These are phyloP conservation scores for Clitarchus hookeri DNA, from an alignment of 2,888 invertebrate genomes.

Conservation along the genomic window DNA sequence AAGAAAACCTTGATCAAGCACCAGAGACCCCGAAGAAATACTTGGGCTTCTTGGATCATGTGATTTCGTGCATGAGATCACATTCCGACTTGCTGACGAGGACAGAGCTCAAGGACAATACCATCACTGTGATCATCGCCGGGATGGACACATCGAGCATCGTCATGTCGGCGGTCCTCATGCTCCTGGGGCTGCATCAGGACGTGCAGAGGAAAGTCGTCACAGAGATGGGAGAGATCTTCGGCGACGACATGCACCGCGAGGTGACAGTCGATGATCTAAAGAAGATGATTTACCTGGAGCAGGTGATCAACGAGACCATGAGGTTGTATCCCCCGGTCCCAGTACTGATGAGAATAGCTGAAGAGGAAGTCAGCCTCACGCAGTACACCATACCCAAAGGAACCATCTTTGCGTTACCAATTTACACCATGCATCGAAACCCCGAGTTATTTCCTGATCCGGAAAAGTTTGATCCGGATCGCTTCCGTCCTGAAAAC, in stretches of 20 bases:
- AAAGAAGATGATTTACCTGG: conserved; percentile 41
- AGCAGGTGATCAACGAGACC: conserved; percentile 43
- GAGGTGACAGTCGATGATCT: conserved; percentile 40
- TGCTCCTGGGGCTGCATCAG: conserved; percentile 41
- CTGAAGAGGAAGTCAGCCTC: conserved; percentile 3
- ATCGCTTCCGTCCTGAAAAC: no score
- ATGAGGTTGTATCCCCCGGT: conserved; percentile 41
- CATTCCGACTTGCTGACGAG: conserved; percentile 28
- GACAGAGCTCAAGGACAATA: conserved; percentile 39
- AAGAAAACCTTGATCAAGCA: conserved; percentile 11
- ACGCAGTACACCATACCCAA: conserved; percentile 33
- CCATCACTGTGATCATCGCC: conserved; percentile 41
- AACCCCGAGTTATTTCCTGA: no score
- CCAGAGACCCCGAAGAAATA: neutral
- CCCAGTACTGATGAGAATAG: conserved; percentile 1
- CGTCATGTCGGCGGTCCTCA: conserved; percentile 32
- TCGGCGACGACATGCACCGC: conserved; percentile 32
- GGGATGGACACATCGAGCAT: conserved; percentile 42
- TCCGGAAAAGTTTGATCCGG: no score
- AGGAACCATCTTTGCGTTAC: conserved; percentile 38
- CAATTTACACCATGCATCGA: no score
- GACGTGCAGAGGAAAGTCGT: conserved; percentile 40
- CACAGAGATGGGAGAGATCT: conserved; percentile 35
- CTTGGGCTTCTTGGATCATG: conserved; percentile 34
- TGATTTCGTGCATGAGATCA: conserved; percentile 23